Conservation (phyloP, 2,113 vertebrate species). For the Heterochromis multidens region DNA sequence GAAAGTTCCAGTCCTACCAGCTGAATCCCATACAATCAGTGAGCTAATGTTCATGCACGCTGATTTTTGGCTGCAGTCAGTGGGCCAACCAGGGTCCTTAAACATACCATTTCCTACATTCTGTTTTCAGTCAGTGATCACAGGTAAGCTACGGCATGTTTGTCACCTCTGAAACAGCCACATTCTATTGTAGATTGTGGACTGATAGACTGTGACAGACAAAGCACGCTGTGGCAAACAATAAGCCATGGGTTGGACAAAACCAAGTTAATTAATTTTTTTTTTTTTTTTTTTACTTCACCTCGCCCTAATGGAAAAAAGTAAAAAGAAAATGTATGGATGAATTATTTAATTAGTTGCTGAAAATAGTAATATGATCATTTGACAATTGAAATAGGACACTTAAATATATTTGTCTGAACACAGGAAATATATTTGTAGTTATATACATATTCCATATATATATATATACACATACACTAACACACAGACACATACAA, state of each 20-base stretch:
- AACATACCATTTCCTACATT: not conserved
- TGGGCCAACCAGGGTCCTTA: not conserved
- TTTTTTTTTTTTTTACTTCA: not conserved
- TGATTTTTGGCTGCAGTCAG: not conserved
- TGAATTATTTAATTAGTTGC: not conserved
- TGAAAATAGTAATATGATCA: not conserved
- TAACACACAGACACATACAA: not conserved
- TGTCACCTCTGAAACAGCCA: not conserved
- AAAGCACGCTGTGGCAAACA: too few species aligned
- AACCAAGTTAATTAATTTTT: too few species aligned
- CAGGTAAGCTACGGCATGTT: not conserved
- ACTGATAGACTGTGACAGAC: not conserved
- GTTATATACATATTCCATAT: not conserved
- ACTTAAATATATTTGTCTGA: not conserved
- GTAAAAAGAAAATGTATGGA: not conserved
- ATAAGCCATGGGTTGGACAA: too few species aligned
- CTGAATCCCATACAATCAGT: not conserved
- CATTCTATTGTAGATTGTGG: not conserved
- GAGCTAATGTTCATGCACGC: not conserved
- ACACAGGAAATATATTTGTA: not conserved
- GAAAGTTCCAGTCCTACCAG: not conserved
- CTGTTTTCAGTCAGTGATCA: not conserved
- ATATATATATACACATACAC: not conserved
- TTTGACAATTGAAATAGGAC: not conserved
- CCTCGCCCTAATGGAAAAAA: not conserved